Conservation (phyloP, 2,888 invertebrate genomes). For the Tenthredo distinguenda region DNA sequence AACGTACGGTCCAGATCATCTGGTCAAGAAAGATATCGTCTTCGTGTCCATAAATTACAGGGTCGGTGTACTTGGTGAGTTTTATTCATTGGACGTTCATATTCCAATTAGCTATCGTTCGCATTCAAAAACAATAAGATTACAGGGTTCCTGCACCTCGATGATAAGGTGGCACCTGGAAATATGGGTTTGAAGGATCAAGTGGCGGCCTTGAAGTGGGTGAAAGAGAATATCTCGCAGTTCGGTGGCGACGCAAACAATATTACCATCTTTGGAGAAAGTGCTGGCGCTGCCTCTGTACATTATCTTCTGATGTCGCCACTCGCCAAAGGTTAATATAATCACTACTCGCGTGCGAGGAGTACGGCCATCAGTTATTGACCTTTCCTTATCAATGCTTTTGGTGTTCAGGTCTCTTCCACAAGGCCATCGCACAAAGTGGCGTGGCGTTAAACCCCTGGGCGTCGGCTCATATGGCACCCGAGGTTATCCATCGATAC, state of each 20-base stretch:
- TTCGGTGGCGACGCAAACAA: slow-evolving; percentile 70
- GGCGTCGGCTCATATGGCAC: slow-evolving; percentile 32
- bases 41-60: slow-evolving; percentile 49
- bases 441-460: slow-evolving; percentile 62
- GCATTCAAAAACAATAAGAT: neutral
- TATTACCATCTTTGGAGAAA: slow-evolving; percentile 69
- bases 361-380: neutral
- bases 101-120: neutral
- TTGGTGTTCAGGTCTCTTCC: slow-evolving; percentile 65
- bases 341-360: neutral
- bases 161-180: slow-evolving; percentile 65
- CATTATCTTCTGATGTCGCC: slow-evolving; percentile 66
- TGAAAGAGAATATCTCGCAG: slow-evolving; percentile 66
- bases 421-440: slow-evolving; percentile 69
- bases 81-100: neutral
- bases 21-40: slow-evolving; percentile 40
- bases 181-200: slow-evolving; percentile 71
- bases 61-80: slow-evolving; percentile 36
- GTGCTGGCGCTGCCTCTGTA: slow-evolving; percentile 63
- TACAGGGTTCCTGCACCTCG: slow-evolving; percentile 70
- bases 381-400: neutral
- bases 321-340: slow-evolving; percentile 63
- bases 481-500: slow-evolving; percentile 53
- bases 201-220: slow-evolving; percentile 67
- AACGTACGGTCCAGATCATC: slow-evolving; percentile 34